Evolutionary conservation across 2,888 invertebrate species (phyloP), one percentile per base, ranked within the genome.

Genomic region (Shargacucullia verbasci): DNA sequence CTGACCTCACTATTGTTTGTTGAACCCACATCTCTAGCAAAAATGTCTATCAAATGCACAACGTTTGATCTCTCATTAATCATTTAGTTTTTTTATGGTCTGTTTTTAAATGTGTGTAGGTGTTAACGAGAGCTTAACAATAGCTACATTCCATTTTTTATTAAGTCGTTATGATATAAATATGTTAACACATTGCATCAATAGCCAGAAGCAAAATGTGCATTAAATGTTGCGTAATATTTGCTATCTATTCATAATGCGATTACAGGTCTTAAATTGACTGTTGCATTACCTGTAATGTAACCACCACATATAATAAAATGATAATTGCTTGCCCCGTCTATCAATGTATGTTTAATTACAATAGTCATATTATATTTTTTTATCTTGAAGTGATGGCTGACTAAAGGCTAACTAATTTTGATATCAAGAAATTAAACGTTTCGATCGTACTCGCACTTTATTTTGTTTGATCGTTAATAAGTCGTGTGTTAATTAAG

Each of bases 1-100:
- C 13, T 64, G 69, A 70, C 74, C 73, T 79, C 61, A 70, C 49
- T 49, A 69, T 68, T 76, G 73, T 76, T 72, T 66, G 44, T 70
- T 65, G 68, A 68, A 73, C 59, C 73, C 77, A 78, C 71, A 75
- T 71, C 69, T 73, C 60, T 75, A 70, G 76, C 64, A 57, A 48
- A 70, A 70, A 65, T 44, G 61, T 61, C 55, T 59, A 50, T 66
- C 49, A 70, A 59, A 67, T 66, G 48, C 53, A 55, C 60, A 68
- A 68, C 53, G 73, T 73, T 70, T 75, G 76, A 82, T 80, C 57
- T 57, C 59, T 58, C 52, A 84, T 85, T 80, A 80, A 85, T 85
- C 84, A 84, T 67, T 58, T 10, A 13, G 11, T 57, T 56, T 55
- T 52, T 67, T 68, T 69, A 68, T 53, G 47, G 39, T 48, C 52